Conservation (phyloP, 1,140 invertebrate species). For the Temnothorax longispinosus region DNA sequence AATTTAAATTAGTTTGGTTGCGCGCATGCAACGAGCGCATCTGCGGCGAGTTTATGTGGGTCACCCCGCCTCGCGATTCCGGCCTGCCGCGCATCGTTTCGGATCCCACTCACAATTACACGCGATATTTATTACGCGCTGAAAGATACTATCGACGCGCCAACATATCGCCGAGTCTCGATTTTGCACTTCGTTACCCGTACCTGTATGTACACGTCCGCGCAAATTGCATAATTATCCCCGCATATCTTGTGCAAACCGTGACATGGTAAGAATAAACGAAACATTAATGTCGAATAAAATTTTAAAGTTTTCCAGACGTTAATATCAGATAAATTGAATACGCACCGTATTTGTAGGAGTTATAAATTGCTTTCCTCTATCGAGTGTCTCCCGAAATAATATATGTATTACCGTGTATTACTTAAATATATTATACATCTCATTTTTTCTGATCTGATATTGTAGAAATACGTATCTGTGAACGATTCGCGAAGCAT, state of each 20-base stretch:
- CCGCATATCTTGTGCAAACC: conserved; percentile 6
- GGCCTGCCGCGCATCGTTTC: not conserved
- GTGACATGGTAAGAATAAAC: not conserved
- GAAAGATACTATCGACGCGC: not conserved
- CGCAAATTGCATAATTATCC: conserved; percentile 53
- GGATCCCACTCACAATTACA: conserved; percentile 7
- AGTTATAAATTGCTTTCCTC: not conserved
- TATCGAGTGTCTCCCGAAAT: not conserved
- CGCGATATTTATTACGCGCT: conserved; percentile 1
- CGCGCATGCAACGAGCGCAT: conserved; percentile 43
- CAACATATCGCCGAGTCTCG: not conserved
- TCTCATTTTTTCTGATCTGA: not conserved
- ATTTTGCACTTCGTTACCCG: not conserved
- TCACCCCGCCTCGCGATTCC: conserved; percentile 61
- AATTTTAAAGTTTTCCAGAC: not conserved
- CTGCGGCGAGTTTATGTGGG: conserved; percentile 69
- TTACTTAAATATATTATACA: conserved; percentile 2
- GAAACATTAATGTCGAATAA: not conserved
- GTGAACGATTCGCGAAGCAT: not conserved
- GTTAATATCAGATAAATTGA: not conserved
- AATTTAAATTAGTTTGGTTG: conserved; percentile 74
- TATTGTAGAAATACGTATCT: conserved; percentile 6
- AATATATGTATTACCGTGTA: not conserved
- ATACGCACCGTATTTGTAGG: not conserved
- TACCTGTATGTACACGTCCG: conserved; percentile 3